Evolutionary conservation across 1,140 invertebrate species (phyloP), one percentile per base, ranked within the genome.

Genomic region (Euura lappo): DNA sequence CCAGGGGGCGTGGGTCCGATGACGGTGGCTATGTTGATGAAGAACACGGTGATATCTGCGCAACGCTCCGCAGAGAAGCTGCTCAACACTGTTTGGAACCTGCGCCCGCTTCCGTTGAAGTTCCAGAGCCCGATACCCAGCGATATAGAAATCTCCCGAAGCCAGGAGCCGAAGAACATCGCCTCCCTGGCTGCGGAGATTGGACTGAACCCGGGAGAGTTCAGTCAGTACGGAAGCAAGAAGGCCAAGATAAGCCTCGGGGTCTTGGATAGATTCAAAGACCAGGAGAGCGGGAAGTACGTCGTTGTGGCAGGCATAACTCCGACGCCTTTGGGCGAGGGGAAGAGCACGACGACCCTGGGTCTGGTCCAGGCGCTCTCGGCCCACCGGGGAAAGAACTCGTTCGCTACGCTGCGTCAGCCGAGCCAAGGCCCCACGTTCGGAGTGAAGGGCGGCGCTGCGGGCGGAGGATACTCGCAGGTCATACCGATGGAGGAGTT

Each of bases 401-500:
- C 96, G 0, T 94, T 99, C 84, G 98, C 96, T 5, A 98, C 96
- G 82, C 92, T 99, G 68, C 90, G 99, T n/a, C 99, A 99, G 84
- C 98, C 99, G 0, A 98, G 97, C 46, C 98, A 99, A 87, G 98
- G 98, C 43, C 98, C 98, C 1, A 99, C 97, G 2, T 99, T 99
- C 88, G 98, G 98, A 11, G 97, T 99, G 65, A 99, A 99, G 90
- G 97, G 97, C 67, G 97, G 97, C 10, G 97, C 97, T 66, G 97
- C 97, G 71, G 97, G 97, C 13, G 97, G 97, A 74, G 98, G 98
- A 42, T 99, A 99, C 87, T 92, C 93, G 2, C 92, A 93, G 88
- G 97, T 99, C 0, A 99, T 99, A 79, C 98, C 99, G 1, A 99
- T 99, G 99, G 98, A 99, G 88, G 99, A 99, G 80, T 99, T 99